phyloP scores from a whole-genome alignment of 2,797 vertebrate species.

The Limnodromus scolopaceus region DNA sequence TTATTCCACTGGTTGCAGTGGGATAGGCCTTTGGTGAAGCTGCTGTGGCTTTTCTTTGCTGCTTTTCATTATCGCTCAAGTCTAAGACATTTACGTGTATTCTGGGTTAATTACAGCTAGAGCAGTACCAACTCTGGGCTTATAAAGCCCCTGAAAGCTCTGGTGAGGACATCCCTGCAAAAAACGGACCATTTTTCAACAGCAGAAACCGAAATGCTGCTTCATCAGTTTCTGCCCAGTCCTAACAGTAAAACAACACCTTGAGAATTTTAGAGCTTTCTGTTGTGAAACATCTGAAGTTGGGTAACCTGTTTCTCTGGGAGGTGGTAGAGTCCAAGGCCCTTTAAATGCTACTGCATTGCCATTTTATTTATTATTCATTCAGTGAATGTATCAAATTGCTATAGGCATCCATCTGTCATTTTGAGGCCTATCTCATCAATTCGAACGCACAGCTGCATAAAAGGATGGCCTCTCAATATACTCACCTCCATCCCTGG shows the following conservation, averaged over 20 bases:
- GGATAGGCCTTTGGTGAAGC: background rate
- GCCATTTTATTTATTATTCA: conserved; percentile 55
- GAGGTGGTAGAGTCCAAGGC: background rate
- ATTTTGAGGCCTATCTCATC: conserved; percentile 15
- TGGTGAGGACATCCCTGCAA: background rate
- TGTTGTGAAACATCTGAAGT: background rate
- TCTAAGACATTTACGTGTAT: background rate
- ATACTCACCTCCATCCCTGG: background rate
- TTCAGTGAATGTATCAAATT: conserved; percentile 37
- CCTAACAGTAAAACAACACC: background rate
- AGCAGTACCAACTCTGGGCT: background rate
- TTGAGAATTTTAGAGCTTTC: background rate
- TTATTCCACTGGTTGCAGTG: background rate
- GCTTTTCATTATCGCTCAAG: background rate
- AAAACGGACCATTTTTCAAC: background rate
- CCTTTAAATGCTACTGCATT: conserved; percentile 33
- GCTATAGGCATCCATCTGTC: conserved; percentile 47
- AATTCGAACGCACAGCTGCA: background rate
- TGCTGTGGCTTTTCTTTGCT: background rate
- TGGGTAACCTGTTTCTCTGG: background rate
- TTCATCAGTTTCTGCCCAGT: background rate
- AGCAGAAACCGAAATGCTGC: background rate
- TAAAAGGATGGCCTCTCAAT: background rate
- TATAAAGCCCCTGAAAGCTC: background rate
- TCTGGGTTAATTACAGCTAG: background rate